Percentiles rank a stretch among this genome's conserved stretches.
Evolutionary conservation across 1,140 invertebrate species (phyloP).

Genomic region (Mylabris phalerata): DNA sequence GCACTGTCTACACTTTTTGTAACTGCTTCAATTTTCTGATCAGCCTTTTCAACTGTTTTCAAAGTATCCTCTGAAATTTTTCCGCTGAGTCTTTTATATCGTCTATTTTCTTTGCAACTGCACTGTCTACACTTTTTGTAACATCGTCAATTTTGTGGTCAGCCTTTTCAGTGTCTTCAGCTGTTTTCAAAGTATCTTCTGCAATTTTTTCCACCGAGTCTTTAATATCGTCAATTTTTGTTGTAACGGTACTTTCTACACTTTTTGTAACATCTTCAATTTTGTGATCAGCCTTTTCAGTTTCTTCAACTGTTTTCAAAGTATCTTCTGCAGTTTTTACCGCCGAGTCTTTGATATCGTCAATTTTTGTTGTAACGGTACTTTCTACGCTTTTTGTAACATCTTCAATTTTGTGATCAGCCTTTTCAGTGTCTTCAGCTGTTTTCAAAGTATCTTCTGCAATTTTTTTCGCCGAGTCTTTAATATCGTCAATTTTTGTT

Average conservation of each 20-base stretch:
- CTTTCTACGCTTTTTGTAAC: too few species aligned
- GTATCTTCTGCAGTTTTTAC: neutral
- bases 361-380: neutral
- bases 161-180: neutral
- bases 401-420: too few species aligned
- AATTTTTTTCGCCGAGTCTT: neutral
- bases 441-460: neutral
- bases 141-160: too few species aligned
- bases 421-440: neutral
- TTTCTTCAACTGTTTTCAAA: neutral
- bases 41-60: too few species aligned
- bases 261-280: too few species aligned
- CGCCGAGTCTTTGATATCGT: neutral
- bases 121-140: too few species aligned
- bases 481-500: neutral
- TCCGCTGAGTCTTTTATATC: too few species aligned
- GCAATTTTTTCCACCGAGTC: neutral
- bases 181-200: neutral
- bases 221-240: neutral
- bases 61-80: too few species aligned
- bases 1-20: neutral
- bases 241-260: too few species aligned
- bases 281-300: too few species aligned
- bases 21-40: too few species aligned
- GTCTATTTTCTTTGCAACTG: too few species aligned